phyloP scores from a whole-genome alignment of 2,888 invertebrate genomes.

The Phragmatobia fuliginosa region DNA sequence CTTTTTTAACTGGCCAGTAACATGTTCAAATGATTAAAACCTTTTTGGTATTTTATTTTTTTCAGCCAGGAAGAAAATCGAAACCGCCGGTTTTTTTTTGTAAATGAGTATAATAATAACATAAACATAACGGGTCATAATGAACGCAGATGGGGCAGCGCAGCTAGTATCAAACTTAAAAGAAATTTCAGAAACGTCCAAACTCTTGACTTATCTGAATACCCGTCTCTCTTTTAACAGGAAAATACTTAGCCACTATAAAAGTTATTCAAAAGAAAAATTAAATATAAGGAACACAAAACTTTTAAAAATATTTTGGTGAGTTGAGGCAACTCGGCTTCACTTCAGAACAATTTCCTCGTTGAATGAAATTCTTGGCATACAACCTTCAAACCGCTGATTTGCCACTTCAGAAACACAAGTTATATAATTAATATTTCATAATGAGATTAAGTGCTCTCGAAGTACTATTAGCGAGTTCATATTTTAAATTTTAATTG shows the following conservation, averaged over 20 bases:
- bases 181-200: neutral
- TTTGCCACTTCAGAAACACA: slow-evolving; percentile 19
- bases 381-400: slow-evolving; percentile 21
- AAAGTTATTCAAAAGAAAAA: slow-evolving; percentile 48
- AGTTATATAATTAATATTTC: slow-evolving; percentile 18
- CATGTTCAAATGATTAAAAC: no score
- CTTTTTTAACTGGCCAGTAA: no score
- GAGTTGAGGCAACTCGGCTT: slow-evolving; percentile 3
- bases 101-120: no score
- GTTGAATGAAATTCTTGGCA: slow-evolving; percentile 2
- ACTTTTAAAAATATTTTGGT: slow-evolving; percentile 28
- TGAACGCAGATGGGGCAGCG: no score
- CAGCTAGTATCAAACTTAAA: no score
- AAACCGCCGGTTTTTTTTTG: no score
- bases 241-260: slow-evolving; percentile 20
- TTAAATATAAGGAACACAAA: slow-evolving; percentile 26
- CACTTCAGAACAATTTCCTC: neutral
- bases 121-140: no score
- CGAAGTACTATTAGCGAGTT: slow-evolving; percentile 4
- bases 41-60: no score
- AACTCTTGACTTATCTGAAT: neutral
- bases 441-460: slow-evolving; percentile 9
- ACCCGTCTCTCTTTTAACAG: neutral
- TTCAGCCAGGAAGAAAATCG: no score
- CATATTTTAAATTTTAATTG: slow-evolving; percentile 1